Evolutionary conservation across 2,888 invertebrate species (phyloP).

Genomic region (Eupsilia transversa): DNA sequence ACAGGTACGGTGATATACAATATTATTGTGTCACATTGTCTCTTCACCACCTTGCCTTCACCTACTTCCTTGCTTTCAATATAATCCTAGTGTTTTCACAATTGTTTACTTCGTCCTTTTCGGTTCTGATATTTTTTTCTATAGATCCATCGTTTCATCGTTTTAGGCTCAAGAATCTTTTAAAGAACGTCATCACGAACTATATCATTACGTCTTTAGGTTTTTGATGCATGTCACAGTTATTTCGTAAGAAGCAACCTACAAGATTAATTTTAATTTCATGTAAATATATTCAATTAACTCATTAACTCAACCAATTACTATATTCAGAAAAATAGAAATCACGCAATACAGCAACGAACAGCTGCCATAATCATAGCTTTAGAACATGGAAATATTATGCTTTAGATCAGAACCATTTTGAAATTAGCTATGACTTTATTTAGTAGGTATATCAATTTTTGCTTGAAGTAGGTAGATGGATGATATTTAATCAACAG

Average conservation of each 20-base stretch:
- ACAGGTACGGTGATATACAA: conserved; percentile 78
- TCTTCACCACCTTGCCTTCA: conserved; percentile 73
- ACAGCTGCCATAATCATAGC: conserved; percentile 34
- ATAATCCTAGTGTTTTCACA: conserved; percentile 51
- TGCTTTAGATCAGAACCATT: conserved; percentile 42
- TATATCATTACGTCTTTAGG: conserved; percentile 19
- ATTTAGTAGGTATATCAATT: conserved; percentile 30
- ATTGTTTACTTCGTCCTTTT: conserved; percentile 43
- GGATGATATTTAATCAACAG: conserved; percentile 23
- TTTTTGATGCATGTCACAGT: conserved; percentile 53
- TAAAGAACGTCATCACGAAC: conserved; percentile 6
- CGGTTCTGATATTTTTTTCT: conserved; percentile 32
- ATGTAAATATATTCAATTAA: conserved; percentile 34
- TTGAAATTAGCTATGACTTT: conserved; percentile 27
- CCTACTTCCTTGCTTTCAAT: conserved; percentile 68
- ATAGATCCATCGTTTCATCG: conserved; percentile 31
- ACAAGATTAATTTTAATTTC: conserved; percentile 12
- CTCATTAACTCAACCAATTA: too few species aligned
- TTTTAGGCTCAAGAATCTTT: conserved; percentile 24
- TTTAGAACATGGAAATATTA: conserved; percentile 21
- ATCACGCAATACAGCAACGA: conserved; percentile 10
- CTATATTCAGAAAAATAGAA: conserved; percentile 26
- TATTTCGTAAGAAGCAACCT: conserved; percentile 33
- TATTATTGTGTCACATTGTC: conserved; percentile 71
- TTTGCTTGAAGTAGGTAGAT: conserved; percentile 49